Conservation (phyloP, 2,113 vertebrate species). For the Paralichthys olivaceus region DNA sequence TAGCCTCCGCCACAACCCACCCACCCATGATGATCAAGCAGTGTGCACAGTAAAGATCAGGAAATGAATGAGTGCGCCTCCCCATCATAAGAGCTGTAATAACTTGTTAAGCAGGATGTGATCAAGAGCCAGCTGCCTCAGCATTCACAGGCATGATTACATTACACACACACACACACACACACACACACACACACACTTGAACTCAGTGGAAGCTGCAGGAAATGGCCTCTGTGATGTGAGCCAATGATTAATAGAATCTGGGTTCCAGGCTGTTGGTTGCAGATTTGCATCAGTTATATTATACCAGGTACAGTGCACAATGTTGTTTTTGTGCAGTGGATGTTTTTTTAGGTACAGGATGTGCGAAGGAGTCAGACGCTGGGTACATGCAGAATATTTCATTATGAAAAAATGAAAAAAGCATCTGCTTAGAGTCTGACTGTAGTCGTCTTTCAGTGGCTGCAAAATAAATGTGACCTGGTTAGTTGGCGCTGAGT, state of each 20-base stretch:
- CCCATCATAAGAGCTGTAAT: constrained; percentile 69
- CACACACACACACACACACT: constrained; percentile 33
- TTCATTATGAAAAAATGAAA: too few species aligned
- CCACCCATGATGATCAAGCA: constrained; percentile 20
- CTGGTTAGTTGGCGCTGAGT: constrained; percentile 21
- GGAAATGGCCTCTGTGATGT: constrained; percentile 51
- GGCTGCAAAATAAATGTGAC: constrained; percentile 14
- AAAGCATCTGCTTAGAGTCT: constrained; percentile 4
- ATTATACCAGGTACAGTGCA: neutral
- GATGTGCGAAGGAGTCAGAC: neutral
- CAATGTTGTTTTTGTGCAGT: neutral
- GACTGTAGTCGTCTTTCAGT: neutral
- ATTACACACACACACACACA: constrained; percentile 40
- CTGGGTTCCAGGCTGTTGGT: constrained; percentile 12
- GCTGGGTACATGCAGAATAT: neutral
- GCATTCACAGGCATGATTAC: constrained; percentile 65
- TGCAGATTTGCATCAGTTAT: constrained; percentile 31
- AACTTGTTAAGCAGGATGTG: constrained; percentile 72
- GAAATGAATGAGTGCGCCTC: constrained; percentile 40
- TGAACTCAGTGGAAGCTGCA: constrained; percentile 61
- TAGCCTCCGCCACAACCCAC: constrained; percentile 9
- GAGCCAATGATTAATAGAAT: constrained; percentile 57
- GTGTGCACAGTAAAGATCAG: constrained; percentile 62
- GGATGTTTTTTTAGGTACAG: neutral
- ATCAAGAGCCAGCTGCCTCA: constrained; percentile 70